Conservation (phyloP, 1,140 invertebrate genomes). For the Scaptomyza pallida region DNA sequence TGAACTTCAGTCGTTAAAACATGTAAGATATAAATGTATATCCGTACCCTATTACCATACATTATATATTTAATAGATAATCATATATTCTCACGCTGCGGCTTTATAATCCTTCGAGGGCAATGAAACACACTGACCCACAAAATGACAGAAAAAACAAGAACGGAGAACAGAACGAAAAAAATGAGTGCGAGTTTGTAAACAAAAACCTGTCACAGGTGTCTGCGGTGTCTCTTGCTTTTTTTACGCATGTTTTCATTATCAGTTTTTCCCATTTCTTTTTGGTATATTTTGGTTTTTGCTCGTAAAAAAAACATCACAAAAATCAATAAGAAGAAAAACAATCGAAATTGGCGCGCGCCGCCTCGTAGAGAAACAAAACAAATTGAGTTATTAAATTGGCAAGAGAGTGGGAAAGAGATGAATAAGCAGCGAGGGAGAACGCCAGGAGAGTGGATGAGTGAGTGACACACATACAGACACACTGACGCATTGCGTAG, state of each 20-base stretch:
- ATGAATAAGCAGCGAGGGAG: not conserved
- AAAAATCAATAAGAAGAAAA: conserved; percentile 53
- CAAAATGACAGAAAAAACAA: conserved; percentile 7
- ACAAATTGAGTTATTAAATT: conserved; percentile 52
- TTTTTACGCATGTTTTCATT: conserved; percentile 11
- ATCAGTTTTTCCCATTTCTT: not conserved
- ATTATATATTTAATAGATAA: too few relatives aligned
- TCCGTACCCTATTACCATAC: too few relatives aligned
- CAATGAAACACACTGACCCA: conserved; percentile 38
- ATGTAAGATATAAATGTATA: too few relatives aligned
- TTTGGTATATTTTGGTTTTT: conserved; percentile 8
- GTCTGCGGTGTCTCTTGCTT: conserved; percentile 4
- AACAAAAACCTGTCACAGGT: conserved; percentile 49
- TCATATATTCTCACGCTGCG: not conserved
- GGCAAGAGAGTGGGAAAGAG: conserved; percentile 13
- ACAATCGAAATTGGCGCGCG: conserved; percentile 55
- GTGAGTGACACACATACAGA: conserved; percentile 12
- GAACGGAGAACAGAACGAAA: not conserved
- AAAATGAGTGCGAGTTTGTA: conserved; percentile 39
- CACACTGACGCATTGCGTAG: conserved; percentile 41
- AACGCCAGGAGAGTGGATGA: conserved; percentile 31
- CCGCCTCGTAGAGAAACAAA: conserved; percentile 28
- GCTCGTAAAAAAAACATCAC: not conserved
- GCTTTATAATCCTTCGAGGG: conserved; percentile 27
- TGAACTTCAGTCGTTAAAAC: too few relatives aligned